Base-by-base conservation (phyloP, 2,888 invertebrate genomes). In the Octodonta nipae region DNA sequence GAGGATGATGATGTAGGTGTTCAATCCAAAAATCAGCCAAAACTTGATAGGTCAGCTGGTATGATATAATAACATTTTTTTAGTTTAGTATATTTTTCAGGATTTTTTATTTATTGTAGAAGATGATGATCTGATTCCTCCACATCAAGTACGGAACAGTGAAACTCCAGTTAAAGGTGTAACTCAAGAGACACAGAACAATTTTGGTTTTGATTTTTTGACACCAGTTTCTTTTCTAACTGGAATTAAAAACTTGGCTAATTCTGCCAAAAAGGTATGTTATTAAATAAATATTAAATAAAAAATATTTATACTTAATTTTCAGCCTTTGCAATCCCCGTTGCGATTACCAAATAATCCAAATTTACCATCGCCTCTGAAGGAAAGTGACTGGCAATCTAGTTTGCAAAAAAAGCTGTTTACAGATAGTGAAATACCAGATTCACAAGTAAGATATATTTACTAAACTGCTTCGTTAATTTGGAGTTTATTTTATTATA, bases 211-310 rank as follows among this genome's bases (percentile, higher is more conserved):
- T 4, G 58, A 58, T 37, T 62, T 67, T 45, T 32, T 67, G 24
- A 66, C 68, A 3, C 68, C 68, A 1, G 54, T 65, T 35, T 58
- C 60, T 2, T 65, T 64, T 41, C 50, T 67, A 15, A 51, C 65
- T 34, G 51, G 63, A 15, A 45, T 63, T 13, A 60, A 59, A 41
- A 59, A 54, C 40, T 51, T 61, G 33, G 51, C 34, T 15, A 36
- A 55, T 27, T 56, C 57, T 3, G 52, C 46, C 15, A 49, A 52
- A 4, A 61, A 59, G 47, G 58, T 59, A 50, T 46, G 37, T 33
- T 17, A 13, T n/a, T n/a, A n/a, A n/a, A n/a, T 13, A 13, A 8
- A 16, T 22, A 10, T 2, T 22, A 22, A 22, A 22, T 17, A 6
- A 7, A 7, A 7, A 7, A 7, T 17, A 10, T 14, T 10, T 29